Evolutionary conservation across 2,888 invertebrate species (phyloP), one percentile per base, ranked within the genome.

Genomic region (Lasioglossum vierecki): DNA sequence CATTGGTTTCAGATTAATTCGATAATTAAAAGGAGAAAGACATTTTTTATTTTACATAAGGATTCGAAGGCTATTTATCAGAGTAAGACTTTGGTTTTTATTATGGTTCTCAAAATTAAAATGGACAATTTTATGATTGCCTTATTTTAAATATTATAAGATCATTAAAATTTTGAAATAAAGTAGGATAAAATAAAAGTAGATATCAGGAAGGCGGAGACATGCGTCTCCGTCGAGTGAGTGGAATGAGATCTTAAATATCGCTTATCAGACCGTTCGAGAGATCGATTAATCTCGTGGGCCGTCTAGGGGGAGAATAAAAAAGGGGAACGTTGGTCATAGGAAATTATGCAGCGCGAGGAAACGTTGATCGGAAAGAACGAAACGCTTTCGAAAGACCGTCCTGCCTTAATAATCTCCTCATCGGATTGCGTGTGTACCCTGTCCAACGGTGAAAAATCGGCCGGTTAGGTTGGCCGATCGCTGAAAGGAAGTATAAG

Each of bases 321-420:
- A 39, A 39, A 68, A 39, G 35, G 68, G 35, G 39, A 66, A 18
- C 68, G 39, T 26, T 60, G 13, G 26, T 26, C 60, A 22, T 22
- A 39, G 68, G 39, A 68, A 39, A 68, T 35, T 39, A 68, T 39
- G 30, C 3, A 30, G 39, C 22, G 39, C 35, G 35, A 39, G 22
- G 68, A 68, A 68, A 68, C 68, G 68, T 18, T 9, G 68, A 39
- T 35, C 22, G 68, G 22, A 13, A 71, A 44, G n/a, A 71, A 46
- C 13, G 44, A 30, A 71, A 26, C 71, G 44, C 71, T 71, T 71
- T 46, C 71, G 71, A 68, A 68, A 68, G 68, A 39, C 68, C 35
- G 70, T 70, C 41, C 26, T 26, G 44, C 26, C 35, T 71, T 44
- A 71, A 26, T 71, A 66, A 71, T 71, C 71, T 71, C 71, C 41